A percentile compares a stretch with the other conserved stretches of the same genome.
Evolutionary conservation across 2,888 invertebrate species (phyloP).

Genomic region (Sicus ferrugineus): DNA sequence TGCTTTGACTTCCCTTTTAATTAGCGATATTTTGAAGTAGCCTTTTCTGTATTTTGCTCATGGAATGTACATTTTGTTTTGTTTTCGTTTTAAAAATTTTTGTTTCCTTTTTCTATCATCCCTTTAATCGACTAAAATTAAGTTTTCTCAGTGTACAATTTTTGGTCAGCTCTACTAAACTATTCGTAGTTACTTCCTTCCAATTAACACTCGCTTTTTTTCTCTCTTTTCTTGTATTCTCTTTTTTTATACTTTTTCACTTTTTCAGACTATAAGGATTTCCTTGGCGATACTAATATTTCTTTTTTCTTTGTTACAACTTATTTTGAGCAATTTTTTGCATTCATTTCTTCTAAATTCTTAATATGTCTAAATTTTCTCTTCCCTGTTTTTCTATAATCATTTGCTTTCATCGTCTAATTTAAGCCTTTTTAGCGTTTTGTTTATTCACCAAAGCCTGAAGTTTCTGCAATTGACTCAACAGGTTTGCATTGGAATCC

Average conservation of each 20-base stretch:
- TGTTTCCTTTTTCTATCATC: conserved; percentile 21
- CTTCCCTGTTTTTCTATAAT: neutral
- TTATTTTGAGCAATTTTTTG: conserved; percentile 26
- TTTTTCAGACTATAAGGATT: conserved; percentile 31
- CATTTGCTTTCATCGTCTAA: neutral
- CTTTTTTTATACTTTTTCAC: conserved; percentile 8
- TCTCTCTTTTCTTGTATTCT: conserved; percentile 7
- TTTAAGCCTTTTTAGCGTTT: conserved; percentile 65
- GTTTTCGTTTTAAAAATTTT: too few species aligned
- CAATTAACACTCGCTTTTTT: neutral
- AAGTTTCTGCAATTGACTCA: conserved; percentile 79
- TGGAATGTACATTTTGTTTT: conserved; percentile 28
- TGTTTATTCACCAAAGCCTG: conserved; percentile 74
- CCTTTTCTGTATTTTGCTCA: conserved; percentile 41
- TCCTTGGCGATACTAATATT: too few species aligned
- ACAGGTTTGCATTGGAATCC: conserved; percentile 77
- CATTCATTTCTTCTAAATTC: conserved; percentile 29
- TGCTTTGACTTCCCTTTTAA: neutral
- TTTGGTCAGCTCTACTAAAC: too few species aligned
- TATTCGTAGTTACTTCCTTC: neutral
- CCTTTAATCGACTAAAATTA: too few species aligned
- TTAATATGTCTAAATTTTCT: neutral
- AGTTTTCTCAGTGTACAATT: too few species aligned
- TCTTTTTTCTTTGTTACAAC: neutral
- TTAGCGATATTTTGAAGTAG: conserved; percentile 16